These are phyloP conservation scores for Lordiphosa clarofinis DNA, from an alignment of 1,140 invertebrate species.

Conservation along the genomic window DNA sequence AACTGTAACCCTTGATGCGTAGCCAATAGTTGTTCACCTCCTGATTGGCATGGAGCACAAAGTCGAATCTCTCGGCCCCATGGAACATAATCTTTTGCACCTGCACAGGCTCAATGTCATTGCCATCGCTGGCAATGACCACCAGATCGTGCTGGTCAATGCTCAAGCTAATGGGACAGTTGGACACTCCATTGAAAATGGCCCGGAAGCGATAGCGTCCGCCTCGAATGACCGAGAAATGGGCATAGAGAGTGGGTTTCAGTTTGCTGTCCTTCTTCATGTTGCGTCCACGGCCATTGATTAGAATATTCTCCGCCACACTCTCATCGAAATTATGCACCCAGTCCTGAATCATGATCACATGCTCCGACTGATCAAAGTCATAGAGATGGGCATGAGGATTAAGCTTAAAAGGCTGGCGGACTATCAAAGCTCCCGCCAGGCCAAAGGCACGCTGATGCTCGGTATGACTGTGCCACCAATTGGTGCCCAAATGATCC, in stretches of 20 bases:
- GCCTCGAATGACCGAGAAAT: slow-evolving; percentile 72
- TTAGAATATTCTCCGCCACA: slow-evolving; percentile 79
- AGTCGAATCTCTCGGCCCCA: slow-evolving; percentile 88
- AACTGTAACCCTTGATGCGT: slow-evolving; percentile 69
- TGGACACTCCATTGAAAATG: slow-evolving; percentile 84
- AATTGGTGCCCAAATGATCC: slow-evolving; percentile 78
- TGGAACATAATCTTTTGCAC: slow-evolving; percentile 83
- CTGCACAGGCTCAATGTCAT: slow-evolving; percentile 84
- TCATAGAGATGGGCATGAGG: slow-evolving; percentile 72
- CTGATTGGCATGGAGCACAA: slow-evolving; percentile 85
- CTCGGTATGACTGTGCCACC: slow-evolving; percentile 79
- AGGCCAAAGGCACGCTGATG: slow-evolving; percentile 80
- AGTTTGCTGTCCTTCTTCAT: slow-evolving; percentile 49
- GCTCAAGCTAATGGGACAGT: slow-evolving; percentile 86
- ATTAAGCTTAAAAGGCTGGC: slow-evolving; percentile 63
- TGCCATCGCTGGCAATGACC: slow-evolving; percentile 88
- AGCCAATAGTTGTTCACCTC: slow-evolving; percentile 83
- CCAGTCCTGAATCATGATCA: slow-evolving; percentile 78
- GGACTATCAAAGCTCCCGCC: slow-evolving; percentile 80
- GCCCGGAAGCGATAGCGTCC: slow-evolving; percentile 82
- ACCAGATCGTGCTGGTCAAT: slow-evolving; percentile 86
- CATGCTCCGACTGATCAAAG: slow-evolving; percentile 72
- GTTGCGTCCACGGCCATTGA: slow-evolving; percentile 82
- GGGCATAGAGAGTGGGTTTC: slow-evolving; percentile 56
- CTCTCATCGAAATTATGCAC: slow-evolving; percentile 72